Evolutionary conservation across 1,140 invertebrate genomes (phyloP).

Genomic region (Globodera rostochiensis): DNA sequence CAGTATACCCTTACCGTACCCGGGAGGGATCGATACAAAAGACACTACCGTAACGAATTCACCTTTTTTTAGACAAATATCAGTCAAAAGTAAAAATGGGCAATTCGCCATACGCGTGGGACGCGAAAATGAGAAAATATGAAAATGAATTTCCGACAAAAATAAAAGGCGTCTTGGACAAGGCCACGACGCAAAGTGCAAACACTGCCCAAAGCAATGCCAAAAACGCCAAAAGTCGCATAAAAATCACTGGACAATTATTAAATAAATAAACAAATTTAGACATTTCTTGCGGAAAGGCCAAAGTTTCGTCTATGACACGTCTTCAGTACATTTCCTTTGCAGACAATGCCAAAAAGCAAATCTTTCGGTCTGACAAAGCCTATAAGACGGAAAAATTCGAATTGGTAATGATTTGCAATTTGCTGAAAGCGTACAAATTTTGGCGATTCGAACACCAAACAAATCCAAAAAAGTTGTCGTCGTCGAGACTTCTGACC

Average conservation of each 20-base stretch:
- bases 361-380: not conserved
- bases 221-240: not conserved
- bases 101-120: not conserved
- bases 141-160: not conserved
- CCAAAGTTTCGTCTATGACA: not conserved
- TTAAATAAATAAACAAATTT: not conserved
- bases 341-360: not conserved
- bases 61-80: not conserved
- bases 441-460: too few species aligned
- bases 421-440: too few species aligned
- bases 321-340: not conserved
- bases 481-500: too few species aligned
- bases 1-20: too few species aligned
- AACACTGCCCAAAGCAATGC: not conserved
- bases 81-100: not conserved
- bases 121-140: not conserved
- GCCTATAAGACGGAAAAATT: not conserved
- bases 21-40: too few species aligned
- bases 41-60: too few species aligned
- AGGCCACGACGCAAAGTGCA: not conserved
- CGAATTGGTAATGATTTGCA: not conserved
- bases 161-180: not conserved
- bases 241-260: not conserved
- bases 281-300: not conserved
- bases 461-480: too few species aligned